phyloP scores from a whole-genome alignment of 2,888 invertebrate genomes.

The Oscheius sp. region DNA sequence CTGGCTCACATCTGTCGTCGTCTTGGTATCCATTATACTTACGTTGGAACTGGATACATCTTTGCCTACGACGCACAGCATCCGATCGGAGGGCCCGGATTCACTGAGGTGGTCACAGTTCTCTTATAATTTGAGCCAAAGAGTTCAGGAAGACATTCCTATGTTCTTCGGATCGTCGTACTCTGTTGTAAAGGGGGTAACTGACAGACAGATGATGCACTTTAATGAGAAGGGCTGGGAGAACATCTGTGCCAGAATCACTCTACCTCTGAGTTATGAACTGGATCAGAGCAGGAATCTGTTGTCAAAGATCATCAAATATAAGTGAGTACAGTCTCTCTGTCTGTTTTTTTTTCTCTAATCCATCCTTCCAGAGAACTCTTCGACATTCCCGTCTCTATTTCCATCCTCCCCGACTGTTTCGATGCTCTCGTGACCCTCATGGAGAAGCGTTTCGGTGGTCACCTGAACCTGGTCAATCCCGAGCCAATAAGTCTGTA shows the following conservation, averaged over 20 bases:
- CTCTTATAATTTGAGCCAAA: not conserved
- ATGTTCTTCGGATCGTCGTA: conserved; percentile 72
- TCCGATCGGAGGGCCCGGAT: conserved; percentile 64
- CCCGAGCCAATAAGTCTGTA: conserved; percentile 69
- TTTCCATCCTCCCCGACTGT: conserved; percentile 72
- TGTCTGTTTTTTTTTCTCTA: not conserved
- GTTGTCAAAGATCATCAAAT: conserved; percentile 68
- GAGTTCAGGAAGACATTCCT: conserved; percentile 55
- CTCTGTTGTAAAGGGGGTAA: conserved; percentile 72
- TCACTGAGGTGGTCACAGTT: conserved; percentile 61
- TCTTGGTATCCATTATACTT: conserved; percentile 70
- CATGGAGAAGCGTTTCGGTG: conserved; percentile 66
- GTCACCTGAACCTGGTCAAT: conserved; percentile 70
- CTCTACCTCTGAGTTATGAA: conserved; percentile 68
- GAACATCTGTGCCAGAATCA: conserved; percentile 70
- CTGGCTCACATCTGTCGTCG: conserved; percentile 65
- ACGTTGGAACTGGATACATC: conserved; percentile 72
- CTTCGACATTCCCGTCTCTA: conserved; percentile 71
- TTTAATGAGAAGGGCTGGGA: conserved; percentile 62
- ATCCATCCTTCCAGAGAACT: conserved; percentile 57
- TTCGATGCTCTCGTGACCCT: conserved; percentile 64
- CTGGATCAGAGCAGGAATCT: conserved; percentile 68
- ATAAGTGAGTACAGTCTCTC: conserved; percentile 47
- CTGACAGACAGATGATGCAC: conserved; percentile 64
- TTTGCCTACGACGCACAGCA: conserved; percentile 72